A percentile compares a stretch with the other conserved stretches of the same genome.
phyloP scores from a whole-genome alignment of 1,140 invertebrate genomes.

The Camponotus floridanus region DNA sequence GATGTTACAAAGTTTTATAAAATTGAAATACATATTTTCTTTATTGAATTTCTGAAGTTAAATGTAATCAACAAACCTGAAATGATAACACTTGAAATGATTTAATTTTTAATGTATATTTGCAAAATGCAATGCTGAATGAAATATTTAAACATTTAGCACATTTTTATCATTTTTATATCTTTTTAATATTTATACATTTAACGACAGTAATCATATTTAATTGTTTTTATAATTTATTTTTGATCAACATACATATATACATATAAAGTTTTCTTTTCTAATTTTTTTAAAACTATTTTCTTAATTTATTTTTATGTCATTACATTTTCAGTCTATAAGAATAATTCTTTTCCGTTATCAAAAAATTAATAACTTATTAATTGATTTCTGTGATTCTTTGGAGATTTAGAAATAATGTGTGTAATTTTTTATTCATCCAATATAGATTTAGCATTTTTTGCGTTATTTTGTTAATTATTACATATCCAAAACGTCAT shows the following conservation, averaged over 20 bases:
- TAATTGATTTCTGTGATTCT: neutral
- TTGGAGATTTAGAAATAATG: neutral
- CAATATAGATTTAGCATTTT: neutral
- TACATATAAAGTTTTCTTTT: neutral
- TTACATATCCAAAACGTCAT: neutral
- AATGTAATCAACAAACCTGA: neutral
- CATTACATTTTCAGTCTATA: neutral
- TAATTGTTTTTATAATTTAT: no score
- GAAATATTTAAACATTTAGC: constrained; percentile 1
- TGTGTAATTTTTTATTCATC: neutral
- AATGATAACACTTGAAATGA: neutral
- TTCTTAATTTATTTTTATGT: neutral
- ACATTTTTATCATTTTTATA: neutral
- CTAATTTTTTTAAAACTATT: neutral
- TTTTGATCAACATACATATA: no score
- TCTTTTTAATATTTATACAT: neutral
- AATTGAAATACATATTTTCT: neutral
- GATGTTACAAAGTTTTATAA: neutral
- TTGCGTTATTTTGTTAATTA: neutral
- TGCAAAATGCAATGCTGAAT: neutral
- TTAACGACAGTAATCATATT: neutral
- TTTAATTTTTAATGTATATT: neutral
- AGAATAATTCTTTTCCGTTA: neutral
- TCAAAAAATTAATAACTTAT: neutral
- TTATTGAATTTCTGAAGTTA: neutral